Evolutionary conservation across 2,888 invertebrate genomes (phyloP).

Genomic region (Leucoma salicis): DNA sequence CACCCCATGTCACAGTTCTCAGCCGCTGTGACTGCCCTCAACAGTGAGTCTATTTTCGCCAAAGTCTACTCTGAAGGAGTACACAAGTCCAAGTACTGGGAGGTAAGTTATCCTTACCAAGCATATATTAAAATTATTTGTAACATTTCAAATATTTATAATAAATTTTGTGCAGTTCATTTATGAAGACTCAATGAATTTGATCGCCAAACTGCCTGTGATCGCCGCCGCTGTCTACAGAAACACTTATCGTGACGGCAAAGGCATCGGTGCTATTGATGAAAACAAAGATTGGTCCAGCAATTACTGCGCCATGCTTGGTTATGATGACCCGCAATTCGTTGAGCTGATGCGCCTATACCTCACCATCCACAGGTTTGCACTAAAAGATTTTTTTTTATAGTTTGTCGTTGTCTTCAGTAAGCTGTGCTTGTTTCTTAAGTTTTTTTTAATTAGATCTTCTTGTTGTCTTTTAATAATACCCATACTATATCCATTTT

Average conservation of each 20-base stretch:
- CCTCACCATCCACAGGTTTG: slow-evolving; percentile 91
- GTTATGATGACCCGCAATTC: slow-evolving; percentile 92
- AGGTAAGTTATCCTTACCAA: slow-evolving; percentile 74
- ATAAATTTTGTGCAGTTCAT: slow-evolving; percentile 72
- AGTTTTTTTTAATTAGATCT: too few species aligned
- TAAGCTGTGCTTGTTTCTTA: neutral
- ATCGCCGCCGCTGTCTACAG: slow-evolving; percentile 97
- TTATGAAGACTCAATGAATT: slow-evolving; percentile 96
- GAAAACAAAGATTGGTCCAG: slow-evolving; percentile 95
- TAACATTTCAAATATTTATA: neutral
- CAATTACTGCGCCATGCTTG: slow-evolving; percentile 96
- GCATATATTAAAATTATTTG: neutral
- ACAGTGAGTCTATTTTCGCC: slow-evolving; percentile 95
- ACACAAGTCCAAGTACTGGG: slow-evolving; percentile 95
- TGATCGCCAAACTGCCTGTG: slow-evolving; percentile 96
- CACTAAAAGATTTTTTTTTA: neutral
- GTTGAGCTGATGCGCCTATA: slow-evolving; percentile 96
- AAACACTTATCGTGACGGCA: slow-evolving; percentile 92
- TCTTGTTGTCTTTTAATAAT: too few species aligned
- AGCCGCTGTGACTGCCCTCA: slow-evolving; percentile 94
- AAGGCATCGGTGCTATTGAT: slow-evolving; percentile 94
- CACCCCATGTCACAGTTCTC: slow-evolving; percentile 98
- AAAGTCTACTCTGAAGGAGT: slow-evolving; percentile 95
- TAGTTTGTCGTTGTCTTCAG: neutral
- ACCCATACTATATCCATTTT: too few species aligned